Evolutionary conservation across 2,888 invertebrate genomes (phyloP), one percentile per base, ranked within the genome.

Genomic region (Lepidocyrtinus sp.): DNA sequence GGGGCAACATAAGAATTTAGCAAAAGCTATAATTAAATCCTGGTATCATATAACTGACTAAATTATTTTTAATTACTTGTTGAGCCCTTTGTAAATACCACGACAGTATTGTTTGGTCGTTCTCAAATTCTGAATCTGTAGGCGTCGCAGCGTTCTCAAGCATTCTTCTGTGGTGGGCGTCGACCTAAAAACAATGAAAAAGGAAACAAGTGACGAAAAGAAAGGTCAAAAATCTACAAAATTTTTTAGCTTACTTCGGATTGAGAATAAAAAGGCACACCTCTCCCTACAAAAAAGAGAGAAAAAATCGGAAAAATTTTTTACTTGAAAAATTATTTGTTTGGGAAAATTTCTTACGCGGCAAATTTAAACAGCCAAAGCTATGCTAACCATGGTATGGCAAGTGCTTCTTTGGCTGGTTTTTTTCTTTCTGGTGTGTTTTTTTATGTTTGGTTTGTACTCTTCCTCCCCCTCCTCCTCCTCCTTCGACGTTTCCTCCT

Each of bases 61-160:
- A n/a, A 59, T 9, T n/a, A n/a, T n/a, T n/a, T n/a, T n/a, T n/a
- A 12, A 19, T 22, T 36, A 82, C 83, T 65, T 78, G 73, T 79
- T 79, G 72, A 78, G 83, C 81, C 68, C 76, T 36, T n/a, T 79
- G 83, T 79, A 83, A 22, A 83, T 81, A 79, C 67, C 71, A 75
- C 45, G 81, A 79, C 83, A 83, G 68, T 81, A 83, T 65, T 73
- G 50, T 27, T 55, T 75, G 26, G 81, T 79, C 79, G 78, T 70
- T 79, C 36, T 78, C 76, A 83, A 80, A 76, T 81, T 83, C 71
- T 62, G 55, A 36, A 81, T 83, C 76, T 75, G 78, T 73, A 72
- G 75, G 22, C 26, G 71, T 78, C 59, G 50, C 45, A 76, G 74
- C 25, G 75, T 81, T 27, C 25, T 25, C 62, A 67, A 73, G 69